phyloP scores from a whole-genome alignment of 1,140 invertebrate genomes.

The Camponotus pennsylvanicus region DNA sequence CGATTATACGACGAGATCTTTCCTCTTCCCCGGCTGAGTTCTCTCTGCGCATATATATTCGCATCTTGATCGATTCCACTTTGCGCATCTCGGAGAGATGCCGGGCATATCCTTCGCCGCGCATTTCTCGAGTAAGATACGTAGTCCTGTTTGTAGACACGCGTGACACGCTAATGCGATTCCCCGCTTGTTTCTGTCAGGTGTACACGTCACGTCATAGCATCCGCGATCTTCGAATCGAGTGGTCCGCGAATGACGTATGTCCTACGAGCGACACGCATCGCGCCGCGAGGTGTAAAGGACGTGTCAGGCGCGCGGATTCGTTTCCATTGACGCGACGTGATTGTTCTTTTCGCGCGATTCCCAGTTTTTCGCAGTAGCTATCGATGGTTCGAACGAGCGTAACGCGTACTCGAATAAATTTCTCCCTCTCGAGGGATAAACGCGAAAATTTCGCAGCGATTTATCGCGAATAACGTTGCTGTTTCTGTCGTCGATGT shows the following conservation, averaged over 20 bases:
- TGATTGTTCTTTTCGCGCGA: conserved; percentile 53
- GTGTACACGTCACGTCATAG: conserved; percentile 56
- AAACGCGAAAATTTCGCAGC: neutral
- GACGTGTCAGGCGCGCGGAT: conserved; percentile 38
- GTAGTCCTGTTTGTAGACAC: neutral
- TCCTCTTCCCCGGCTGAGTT: neutral
- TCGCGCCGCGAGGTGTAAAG: conserved; percentile 42
- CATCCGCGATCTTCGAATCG: conserved; percentile 62
- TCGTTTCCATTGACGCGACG: conserved; percentile 31
- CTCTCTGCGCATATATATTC: conserved; percentile 11
- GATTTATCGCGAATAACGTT: neutral
- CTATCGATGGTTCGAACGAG: conserved; percentile 10
- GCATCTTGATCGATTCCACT: conserved; percentile 48
- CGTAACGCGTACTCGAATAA: neutral
- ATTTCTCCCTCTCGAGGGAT: neutral
- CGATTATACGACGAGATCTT: conserved; percentile 51
- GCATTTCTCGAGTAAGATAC: conserved; percentile 52
- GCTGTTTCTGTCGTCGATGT: neutral
- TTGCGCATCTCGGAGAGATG: conserved; percentile 13
- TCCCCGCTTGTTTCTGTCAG: conserved; percentile 59
- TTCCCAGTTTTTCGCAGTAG: conserved; percentile 16
- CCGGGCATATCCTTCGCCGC: neutral
- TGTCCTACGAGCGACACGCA: conserved; percentile 63
- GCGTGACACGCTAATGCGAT: conserved; percentile 64
- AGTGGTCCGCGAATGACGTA: conserved; percentile 69